Evolutionary conservation across 2,113 vertebrate species (phyloP).

Genomic region (Strix uralensis): DNA sequence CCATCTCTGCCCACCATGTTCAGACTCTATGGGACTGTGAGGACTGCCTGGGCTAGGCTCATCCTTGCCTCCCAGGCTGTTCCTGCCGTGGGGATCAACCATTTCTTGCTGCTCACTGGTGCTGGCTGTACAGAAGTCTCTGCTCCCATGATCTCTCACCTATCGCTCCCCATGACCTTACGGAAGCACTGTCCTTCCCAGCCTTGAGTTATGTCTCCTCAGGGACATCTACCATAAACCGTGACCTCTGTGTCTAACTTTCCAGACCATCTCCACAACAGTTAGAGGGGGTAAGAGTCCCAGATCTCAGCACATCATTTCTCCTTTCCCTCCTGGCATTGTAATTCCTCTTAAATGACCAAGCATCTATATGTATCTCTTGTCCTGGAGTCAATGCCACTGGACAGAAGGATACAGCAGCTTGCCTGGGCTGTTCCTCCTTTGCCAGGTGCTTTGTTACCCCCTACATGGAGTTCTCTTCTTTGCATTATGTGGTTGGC

Average conservation of each 20-base stretch:
- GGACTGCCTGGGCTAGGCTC: background rate
- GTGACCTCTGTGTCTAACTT: background rate
- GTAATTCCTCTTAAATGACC: background rate
- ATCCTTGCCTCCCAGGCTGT: background rate
- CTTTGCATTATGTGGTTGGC: background rate
- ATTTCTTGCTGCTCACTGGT: background rate
- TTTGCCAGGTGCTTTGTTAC: background rate
- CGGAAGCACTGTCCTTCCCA: background rate
- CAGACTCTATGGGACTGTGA: background rate
- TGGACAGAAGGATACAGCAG: background rate
- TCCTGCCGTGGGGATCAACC: background rate
- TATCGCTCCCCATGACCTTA: rapidly evolving
- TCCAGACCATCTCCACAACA: background rate
- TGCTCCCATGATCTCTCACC: background rate
- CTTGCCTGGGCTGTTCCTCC: background rate
- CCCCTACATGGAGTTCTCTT: background rate
- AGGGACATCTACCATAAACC: background rate
- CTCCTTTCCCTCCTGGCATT: background rate
- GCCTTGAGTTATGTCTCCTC: background rate
- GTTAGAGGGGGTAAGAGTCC: background rate
- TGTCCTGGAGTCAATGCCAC: background rate
- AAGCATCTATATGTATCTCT: rapidly evolving
- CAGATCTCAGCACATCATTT: background rate
- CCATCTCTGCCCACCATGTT: rapidly evolving
- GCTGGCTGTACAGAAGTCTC: background rate